Evolutionary conservation across 2,113 vertebrate genomes (phyloP), one percentile per base, ranked within the genome.

Genomic region (Neotragus pygmaeus): DNA sequence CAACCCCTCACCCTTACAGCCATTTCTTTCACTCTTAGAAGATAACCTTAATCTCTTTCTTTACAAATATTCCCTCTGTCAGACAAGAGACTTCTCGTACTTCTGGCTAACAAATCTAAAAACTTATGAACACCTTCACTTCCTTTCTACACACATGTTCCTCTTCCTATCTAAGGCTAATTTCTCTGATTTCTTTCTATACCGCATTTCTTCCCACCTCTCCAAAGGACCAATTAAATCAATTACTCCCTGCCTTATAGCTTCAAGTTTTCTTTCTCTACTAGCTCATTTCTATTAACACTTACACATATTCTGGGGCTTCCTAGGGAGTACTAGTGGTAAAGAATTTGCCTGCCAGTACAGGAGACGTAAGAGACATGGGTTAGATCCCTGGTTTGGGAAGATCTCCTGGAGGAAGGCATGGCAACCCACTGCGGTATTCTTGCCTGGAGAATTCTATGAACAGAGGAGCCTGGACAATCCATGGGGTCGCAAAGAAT

Each of bases 1-100:
- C 43, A 43, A 1, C n/a, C n/a, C 11, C 21, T 12, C 21, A 51
- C 7, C 73, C 53, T 57, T 53, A 88, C 16, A 88, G 87, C 45
- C n/a, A 17, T n/a, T 82, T 88, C n/a, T n/a, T 82, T 62, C 23
- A 82, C 45, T 75, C 60, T 96, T 55, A 30, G 75, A 81, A 92
- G 21, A 60, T 36, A 55, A 83, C 13, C 6, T 88, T 53, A 62
- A 77, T 13, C 45, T 62, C 27, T 60, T 86, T 88, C 62, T 53
- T 73, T 58, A 82, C 75, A 81, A 92, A 95, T 60, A 88, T 28
- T 82, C 21, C 13, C 10, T 33, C n/a, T 39, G n/a, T 62, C 45
- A 75, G 10, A 43, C 9, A 51, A 11, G 66, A 75, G 23, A 28
- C 36, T 13, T n/a, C 62, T 58, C 8, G 13, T n/a, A 73, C 28